Base-by-base conservation (phyloP, 2,113 vertebrate species). In the Pygoscelis adeliae region DNA sequence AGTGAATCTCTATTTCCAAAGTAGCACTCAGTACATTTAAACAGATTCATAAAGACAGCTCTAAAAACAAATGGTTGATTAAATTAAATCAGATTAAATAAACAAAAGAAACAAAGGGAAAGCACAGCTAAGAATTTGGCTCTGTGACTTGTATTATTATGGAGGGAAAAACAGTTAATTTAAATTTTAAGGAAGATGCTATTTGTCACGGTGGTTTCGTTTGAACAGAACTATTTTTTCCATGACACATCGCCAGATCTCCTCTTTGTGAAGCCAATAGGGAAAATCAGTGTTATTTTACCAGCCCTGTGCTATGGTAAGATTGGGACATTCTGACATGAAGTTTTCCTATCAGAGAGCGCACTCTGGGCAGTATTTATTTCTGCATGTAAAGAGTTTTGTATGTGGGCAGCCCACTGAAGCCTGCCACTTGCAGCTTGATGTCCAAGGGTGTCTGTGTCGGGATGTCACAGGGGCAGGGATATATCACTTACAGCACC, bases 11-110 rank as follows among this genome's bases (percentile, higher is more conserved):
- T 82, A 2, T 53, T 95, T 94, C 73, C 27, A n/a, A 94, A 87
- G 83, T 50, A 96, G 47, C 21, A 53, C 56, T 89, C 56, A 49
- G 13, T n/a, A n/a, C 22, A 50, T 85, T 85, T 77, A 49, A 97
- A 79, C 61, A 80, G 84, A 92, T 82, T 91, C 81, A 66, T 58
- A 77, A 62, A 77, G 91, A 77, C 70, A 86, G 73, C 46, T 83
- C 66, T 78, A 87, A 85, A 92, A 91, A 29, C 62, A 90, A 95
- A 90, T 77, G 62, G 81, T 40, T 95, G 95, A 85, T 91, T 94
- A 91, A 91, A 94, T 91, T 83, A 94, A 94, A 94, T 93, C 70
- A 91, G 55, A 96, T 95, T 94, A 93, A 93, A 89, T 65, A 95
- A 96, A 91, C 46, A 85, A 91, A 79, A 91, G 77, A 95, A 94